A percentile compares a stretch with the other conserved stretches of the same genome.
These are phyloP conservation scores for Cephalopholis sonnerati DNA, from an alignment of 2,113 vertebrate species.

Conservation along the genomic window DNA sequence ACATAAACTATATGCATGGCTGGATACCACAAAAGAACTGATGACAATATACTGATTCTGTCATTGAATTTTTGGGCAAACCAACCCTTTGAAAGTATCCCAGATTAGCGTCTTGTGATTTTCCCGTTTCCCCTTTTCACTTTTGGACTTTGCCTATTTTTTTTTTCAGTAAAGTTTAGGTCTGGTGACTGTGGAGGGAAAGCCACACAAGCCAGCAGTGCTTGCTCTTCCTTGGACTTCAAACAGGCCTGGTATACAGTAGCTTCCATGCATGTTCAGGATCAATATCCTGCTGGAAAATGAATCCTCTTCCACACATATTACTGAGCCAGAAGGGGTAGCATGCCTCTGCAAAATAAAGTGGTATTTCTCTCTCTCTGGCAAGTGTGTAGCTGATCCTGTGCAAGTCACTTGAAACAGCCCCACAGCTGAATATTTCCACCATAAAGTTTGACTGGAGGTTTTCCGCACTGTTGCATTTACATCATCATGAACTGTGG, in stretches of 20 bases:
- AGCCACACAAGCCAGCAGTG: not conserved
- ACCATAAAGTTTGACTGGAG: slow-evolving; percentile 20
- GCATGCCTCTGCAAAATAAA: slow-evolving; percentile 34
- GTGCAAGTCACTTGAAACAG: slow-evolving; percentile 49
- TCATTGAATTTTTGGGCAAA: not conserved
- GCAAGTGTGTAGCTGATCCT: slow-evolving; percentile 25
- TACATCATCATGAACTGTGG: slow-evolving; percentile 1
- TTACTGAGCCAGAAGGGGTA: slow-evolving; percentile 34
- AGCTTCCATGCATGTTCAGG: slow-evolving; percentile 54
- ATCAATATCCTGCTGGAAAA: slow-evolving; percentile 68
- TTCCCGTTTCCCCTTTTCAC: slow-evolving; percentile 14
- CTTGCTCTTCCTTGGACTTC: slow-evolving; percentile 47
- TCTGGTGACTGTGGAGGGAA: slow-evolving; percentile 1
- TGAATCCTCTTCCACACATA: slow-evolving; percentile 53
- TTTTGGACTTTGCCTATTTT: slow-evolving; percentile 1
- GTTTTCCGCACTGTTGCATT: slow-evolving; percentile 35
- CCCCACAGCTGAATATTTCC: slow-evolving; percentile 43
- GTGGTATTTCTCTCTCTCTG: slow-evolving; percentile 39
- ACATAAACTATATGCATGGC: not conserved
- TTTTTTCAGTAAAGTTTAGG: slow-evolving; percentile 22
- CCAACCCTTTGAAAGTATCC: not conserved
- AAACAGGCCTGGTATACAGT: slow-evolving; percentile 43
- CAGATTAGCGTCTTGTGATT: not conserved
- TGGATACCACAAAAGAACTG: not conserved
- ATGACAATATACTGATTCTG: not conserved